Percentiles rank a stretch among this genome's conserved stretches.
phyloP scores from a whole-genome alignment of 2,888 invertebrate species.

The Tiliacea citrago region DNA sequence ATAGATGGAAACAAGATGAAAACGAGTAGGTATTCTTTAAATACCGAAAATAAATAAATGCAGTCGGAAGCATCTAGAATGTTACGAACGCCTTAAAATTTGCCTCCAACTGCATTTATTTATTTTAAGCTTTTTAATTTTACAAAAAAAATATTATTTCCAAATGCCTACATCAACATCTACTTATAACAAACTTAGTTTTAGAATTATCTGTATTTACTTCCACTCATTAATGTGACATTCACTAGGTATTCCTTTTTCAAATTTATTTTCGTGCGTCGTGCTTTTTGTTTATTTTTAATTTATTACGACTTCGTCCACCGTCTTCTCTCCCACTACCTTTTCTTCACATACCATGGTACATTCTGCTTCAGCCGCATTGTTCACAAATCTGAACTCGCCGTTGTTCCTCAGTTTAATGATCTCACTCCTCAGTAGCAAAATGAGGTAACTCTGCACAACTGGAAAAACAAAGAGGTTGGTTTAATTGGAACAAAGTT shows the following conservation, averaged over 20 bases:
- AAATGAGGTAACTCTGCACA: not conserved
- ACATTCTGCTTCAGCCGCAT: constrained; percentile 13
- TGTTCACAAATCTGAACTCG: constrained; percentile 14
- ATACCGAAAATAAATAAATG: too few species aligned
- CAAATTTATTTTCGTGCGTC: not conserved
- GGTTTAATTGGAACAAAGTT: constrained; percentile 1
- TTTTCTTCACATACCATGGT: not conserved
- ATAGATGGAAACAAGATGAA: too few species aligned
- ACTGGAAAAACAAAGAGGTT: constrained; percentile 1
- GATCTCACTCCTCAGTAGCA: constrained; percentile 19
- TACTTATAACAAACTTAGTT: not conserved
- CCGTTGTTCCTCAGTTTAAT: constrained; percentile 2
- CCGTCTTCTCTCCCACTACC: not conserved
- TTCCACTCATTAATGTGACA: not conserved
- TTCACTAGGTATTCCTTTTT: not conserved
- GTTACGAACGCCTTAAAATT: too few species aligned
- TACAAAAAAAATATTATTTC: not conserved
- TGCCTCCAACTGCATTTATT: too few species aligned
- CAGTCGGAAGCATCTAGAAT: too few species aligned
- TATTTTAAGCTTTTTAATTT: too few species aligned
- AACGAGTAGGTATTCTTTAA: too few species aligned
- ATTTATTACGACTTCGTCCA: not conserved
- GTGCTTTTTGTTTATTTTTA: not conserved
- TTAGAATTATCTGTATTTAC: not conserved
- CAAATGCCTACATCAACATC: not conserved